Conservation (phyloP, 2,797 vertebrate species). For the Anniella stebbinsi region DNA sequence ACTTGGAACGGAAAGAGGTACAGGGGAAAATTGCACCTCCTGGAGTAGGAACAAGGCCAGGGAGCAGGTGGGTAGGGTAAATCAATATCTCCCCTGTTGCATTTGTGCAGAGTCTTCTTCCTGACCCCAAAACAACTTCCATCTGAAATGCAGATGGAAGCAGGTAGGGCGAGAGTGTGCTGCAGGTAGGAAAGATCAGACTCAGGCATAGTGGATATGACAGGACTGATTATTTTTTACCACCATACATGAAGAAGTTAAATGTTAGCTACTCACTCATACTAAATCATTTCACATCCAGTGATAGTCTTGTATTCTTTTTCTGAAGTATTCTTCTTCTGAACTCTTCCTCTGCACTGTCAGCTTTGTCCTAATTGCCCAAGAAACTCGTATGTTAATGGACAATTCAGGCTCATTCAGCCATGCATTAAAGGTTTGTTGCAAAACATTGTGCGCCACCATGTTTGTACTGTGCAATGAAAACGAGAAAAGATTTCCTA, state of each 20-base stretch:
- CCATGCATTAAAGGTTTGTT: constrained; percentile 52
- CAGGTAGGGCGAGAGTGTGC: not conserved
- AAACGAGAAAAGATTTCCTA: constrained; percentile 47
- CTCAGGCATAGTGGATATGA: not conserved
- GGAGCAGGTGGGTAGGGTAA: no score
- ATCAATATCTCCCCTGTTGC: not conserved
- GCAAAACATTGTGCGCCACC: constrained; percentile 32
- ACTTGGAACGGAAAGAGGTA: not conserved
- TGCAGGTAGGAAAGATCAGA: not conserved
- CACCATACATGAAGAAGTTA: not conserved
- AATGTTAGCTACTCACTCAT: not conserved
- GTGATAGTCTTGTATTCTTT: not conserved
- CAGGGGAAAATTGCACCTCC: not conserved
- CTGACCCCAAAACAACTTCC: not conserved
- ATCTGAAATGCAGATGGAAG: not conserved
- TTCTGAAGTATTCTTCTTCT: not conserved
- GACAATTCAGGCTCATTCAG: not conserved
- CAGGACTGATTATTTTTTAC: not conserved
- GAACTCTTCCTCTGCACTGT: not conserved
- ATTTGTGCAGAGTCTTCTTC: not conserved
- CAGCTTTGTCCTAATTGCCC: not conserved
- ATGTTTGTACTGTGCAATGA: constrained; percentile 39
- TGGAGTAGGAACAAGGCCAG: not conserved
- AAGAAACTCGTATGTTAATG: not conserved
- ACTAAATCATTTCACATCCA: not conserved